Base-by-base conservation (phyloP, 2,797 vertebrate species). In the Onychomys torridus region DNA sequence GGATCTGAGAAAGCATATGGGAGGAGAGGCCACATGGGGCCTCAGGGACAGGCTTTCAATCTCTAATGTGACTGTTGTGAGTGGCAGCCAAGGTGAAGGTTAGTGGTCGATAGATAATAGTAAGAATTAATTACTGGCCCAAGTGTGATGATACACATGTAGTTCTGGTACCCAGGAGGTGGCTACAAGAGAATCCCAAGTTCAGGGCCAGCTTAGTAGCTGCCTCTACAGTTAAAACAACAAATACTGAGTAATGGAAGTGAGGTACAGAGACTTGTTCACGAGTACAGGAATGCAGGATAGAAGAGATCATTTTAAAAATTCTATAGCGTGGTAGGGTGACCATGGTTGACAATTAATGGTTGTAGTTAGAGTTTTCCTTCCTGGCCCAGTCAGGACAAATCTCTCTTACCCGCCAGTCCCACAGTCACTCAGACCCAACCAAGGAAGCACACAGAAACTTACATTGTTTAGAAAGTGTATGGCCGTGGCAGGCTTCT, bases 101-200 rank as follows among this genome's bases (percentile, higher is more conserved):
- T 23, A 37, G 59, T 23, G 1, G 17, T 43, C 27, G 7, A 52
- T 52, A 61, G 75, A 34, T 43, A 27, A 63, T 57, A 52, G 32
- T 52, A 43, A 90, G 87, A 91, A 63, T 73, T 85, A 78, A 65
- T 29, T 52, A n/a, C 52, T 88, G 8, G 69, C 61, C 59, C 34
- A 32, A 46, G 46, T 16, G 3, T 71, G 17, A 27, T 71, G 78
- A 49, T 21, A 2, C 78, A 34, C 13, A 11, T 29, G 5, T 71
- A 82, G n/a, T 81, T 67, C 89, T 78, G 57, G 21, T 52, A 71
- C 34, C 52, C 49, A 87, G 23, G 6, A 86, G 43, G 29, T 85
- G 61, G 32, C 43, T n/a, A 34, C 65, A n/a, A 27, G 67, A 61
- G 67, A 61, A 49, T 92, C 34, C 37, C 55, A 59, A 73, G 57